Evolutionary conservation across 2,888 invertebrate species (phyloP).

Genomic region (Mantis religiosa): DNA sequence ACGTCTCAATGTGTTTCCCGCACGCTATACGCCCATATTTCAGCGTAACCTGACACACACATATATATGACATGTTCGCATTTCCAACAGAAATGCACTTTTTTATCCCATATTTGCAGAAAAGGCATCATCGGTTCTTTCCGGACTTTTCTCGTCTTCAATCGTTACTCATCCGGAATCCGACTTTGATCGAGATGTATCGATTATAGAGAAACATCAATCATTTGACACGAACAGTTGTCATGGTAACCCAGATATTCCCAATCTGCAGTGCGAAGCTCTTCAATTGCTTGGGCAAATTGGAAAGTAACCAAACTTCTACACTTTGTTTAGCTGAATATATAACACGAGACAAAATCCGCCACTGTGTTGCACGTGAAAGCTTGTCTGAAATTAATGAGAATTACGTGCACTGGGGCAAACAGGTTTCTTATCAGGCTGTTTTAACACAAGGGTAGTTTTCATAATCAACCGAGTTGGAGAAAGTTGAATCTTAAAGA

Average conservation of each 20-base stretch:
- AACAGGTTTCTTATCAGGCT: too few relatives aligned
- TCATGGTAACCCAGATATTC: not conserved
- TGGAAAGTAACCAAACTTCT: not conserved
- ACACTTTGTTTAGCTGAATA: too few relatives aligned
- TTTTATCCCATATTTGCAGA: not conserved
- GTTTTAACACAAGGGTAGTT: too few relatives aligned
- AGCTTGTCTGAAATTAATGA: too few relatives aligned
- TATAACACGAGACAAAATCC: too few relatives aligned
- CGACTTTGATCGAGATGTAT: not conserved
- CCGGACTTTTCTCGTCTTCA: not conserved
- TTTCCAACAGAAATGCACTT: not conserved
- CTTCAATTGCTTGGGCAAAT: not conserved
- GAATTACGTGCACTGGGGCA: too few relatives aligned
- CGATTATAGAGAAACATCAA: not conserved
- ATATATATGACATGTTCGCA: not conserved
- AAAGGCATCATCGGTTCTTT: not conserved
- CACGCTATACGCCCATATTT: too few relatives aligned
- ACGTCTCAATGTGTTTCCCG: too few relatives aligned
- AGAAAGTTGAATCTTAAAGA: too few relatives aligned
- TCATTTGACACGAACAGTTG: not conserved
- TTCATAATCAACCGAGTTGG: too few relatives aligned
- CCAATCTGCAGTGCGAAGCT: not conserved
- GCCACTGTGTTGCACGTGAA: too few relatives aligned
- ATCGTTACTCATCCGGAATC: not conserved
- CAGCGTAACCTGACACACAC: too few relatives aligned